Evolutionary conservation across 2,888 invertebrate genomes (phyloP).

Genomic region (Apeira syringaria): DNA sequence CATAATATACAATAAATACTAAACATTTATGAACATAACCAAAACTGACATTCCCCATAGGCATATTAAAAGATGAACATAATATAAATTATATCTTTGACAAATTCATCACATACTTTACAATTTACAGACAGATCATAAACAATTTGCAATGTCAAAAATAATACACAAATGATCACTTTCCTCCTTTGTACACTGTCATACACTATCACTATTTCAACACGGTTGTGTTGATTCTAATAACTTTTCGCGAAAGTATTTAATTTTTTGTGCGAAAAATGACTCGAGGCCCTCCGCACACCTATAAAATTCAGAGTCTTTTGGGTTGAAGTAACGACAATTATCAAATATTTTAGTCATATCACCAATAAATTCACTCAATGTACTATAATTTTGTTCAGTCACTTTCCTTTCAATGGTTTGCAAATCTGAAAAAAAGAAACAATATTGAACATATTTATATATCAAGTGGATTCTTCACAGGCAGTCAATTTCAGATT

Average conservation of each 20-base stretch:
- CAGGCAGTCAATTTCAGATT: too few relatives aligned
- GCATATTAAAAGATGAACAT: conserved; percentile 42
- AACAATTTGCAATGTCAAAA: conserved; percentile 39
- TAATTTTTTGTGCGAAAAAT: conserved; percentile 97
- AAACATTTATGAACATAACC: conserved; percentile 46
- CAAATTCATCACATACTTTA: conserved; percentile 71
- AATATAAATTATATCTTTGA: conserved; percentile 67
- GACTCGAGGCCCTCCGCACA: conserved; percentile 98
- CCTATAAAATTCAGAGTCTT: conserved; percentile 97
- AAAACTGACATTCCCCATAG: conserved; percentile 58
- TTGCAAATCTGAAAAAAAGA: conserved; percentile 90
- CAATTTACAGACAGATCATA: conserved; percentile 73
- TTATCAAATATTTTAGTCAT: conserved; percentile 99
- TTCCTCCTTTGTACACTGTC: conserved; percentile 49
- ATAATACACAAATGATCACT: conserved; percentile 29
- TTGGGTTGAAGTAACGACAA: conserved; percentile 98
- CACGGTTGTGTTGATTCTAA: conserved; percentile 85
- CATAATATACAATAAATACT: conserved; percentile 79
- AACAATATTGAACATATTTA: neutral
- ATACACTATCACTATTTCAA: conserved; percentile 65
- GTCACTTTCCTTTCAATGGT: conserved; percentile 95
- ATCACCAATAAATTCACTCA: conserved; percentile 98
- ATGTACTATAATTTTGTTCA: conserved; percentile 91
- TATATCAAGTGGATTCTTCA: too few relatives aligned
- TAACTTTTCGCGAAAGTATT: conserved; percentile 92